A percentile compares a stretch with the other conserved stretches of the same genome.
Conservation (phyloP, 2,113 vertebrate genomes). For the Eolophus roseicapilla region DNA sequence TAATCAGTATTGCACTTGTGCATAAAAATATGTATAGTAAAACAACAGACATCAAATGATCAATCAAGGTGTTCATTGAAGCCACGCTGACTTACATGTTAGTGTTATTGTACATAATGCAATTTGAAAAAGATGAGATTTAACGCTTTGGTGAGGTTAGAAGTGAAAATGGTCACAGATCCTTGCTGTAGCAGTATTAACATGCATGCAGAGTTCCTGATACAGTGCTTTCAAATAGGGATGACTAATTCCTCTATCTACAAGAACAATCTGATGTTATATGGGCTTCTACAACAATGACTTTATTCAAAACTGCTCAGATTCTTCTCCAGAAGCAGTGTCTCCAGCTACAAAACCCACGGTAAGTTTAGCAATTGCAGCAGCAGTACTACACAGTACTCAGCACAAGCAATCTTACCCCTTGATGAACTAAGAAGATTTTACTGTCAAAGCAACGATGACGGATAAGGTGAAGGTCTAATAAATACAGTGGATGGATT, state of each 20-base stretch:
- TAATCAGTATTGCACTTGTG: not conserved
- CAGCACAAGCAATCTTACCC: not conserved
- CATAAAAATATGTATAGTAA: not conserved
- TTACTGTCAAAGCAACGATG: not conserved
- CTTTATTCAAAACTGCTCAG: not conserved
- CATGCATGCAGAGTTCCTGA: not conserved
- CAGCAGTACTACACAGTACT: not conserved
- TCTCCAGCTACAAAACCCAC: not conserved
- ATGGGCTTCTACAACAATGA: not conserved
- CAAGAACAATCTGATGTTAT: not conserved
- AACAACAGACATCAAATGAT: not conserved
- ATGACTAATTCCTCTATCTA: not conserved
- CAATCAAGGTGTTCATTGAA: not conserved
- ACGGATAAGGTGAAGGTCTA: constrained; percentile 9
- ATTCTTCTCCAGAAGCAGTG: not conserved
- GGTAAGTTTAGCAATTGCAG: not conserved
- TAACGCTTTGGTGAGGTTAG: not conserved
- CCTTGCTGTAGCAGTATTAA: not conserved
- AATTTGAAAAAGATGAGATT: not conserved
- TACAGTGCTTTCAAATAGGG: not conserved
- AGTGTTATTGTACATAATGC: not conserved
- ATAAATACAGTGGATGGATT: constrained; percentile 1
- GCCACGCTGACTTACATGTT: not conserved
- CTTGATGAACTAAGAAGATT: not conserved
- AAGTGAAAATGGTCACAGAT: not conserved